phyloP scores from a whole-genome alignment of 2,888 invertebrate genomes.

The Coenonympha arcania region DNA sequence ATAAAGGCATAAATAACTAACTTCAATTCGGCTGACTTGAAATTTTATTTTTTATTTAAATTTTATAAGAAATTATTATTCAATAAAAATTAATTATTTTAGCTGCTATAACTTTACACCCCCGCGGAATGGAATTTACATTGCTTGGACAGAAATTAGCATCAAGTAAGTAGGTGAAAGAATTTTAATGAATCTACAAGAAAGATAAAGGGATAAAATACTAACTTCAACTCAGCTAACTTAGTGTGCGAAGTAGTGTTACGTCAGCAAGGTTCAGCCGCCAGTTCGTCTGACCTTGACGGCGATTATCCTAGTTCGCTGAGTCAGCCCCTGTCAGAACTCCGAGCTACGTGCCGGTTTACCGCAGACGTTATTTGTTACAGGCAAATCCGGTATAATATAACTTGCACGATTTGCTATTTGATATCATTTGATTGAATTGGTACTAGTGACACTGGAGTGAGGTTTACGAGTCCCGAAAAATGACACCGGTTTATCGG shows the following conservation, averaged over 20 bases:
- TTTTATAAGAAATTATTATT: no score
- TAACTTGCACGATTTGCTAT: neutral
- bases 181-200: neutral
- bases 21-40: no score
- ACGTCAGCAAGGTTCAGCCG: neutral
- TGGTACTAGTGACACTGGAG: no score
- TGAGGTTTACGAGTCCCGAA: no score
- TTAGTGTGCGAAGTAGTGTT: neutral
- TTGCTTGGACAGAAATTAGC: no score
- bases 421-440: neutral
- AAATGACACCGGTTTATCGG: no score
- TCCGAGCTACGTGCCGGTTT: neutral
- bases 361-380: slow-evolving; percentile 1
- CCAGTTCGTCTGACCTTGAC: neutral
- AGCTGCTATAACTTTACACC: no score
- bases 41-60: no score
- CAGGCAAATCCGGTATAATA: neutral
- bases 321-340: neutral
- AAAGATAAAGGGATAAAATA: neutral
- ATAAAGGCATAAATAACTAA: neutral
- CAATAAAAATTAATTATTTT: no score
- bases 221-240: no score
- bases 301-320: neutral
- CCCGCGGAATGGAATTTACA: no score
- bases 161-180: no score